A percentile compares a stretch with the other conserved stretches of the same genome.
These are phyloP conservation scores for Xiphorhynchus erythropygius DNA, from an alignment of 2,797 vertebrate species.

Conservation along the genomic window DNA sequence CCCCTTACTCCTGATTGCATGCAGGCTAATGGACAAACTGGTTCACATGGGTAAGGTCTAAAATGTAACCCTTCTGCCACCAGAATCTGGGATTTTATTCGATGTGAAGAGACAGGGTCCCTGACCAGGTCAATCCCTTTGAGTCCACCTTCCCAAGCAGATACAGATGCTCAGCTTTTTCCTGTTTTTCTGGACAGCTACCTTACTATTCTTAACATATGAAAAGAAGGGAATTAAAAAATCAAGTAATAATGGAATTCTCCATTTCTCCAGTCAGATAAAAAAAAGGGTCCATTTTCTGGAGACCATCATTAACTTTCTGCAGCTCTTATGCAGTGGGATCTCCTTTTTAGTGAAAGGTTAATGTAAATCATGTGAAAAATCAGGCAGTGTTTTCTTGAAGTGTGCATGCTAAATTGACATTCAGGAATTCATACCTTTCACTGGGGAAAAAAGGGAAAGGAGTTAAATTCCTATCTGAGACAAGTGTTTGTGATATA, in stretches of 20 bases:
- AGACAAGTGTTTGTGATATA: background rate
- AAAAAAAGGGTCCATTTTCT: background rate
- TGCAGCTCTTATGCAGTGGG: background rate
- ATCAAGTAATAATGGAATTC: background rate
- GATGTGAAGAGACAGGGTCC: background rate
- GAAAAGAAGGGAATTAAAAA: background rate
- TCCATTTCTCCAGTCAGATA: background rate
- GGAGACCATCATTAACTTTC: background rate
- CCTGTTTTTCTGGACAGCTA: background rate
- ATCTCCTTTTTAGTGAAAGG: constrained; percentile 32
- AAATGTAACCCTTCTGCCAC: background rate
- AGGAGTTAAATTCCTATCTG: background rate
- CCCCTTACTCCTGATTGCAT: rapidly evolving
- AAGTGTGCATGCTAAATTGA: constrained; percentile 4
- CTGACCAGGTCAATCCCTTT: background rate
- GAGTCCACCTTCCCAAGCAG: background rate
- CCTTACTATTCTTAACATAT: background rate
- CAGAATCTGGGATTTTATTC: background rate
- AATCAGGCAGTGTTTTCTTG: background rate
- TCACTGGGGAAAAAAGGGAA: background rate
- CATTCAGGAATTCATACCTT: constrained; percentile 43
- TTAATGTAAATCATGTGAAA: constrained; percentile 52
- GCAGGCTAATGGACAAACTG: background rate
- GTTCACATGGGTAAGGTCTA: background rate
- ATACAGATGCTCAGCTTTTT: background rate